Conservation (phyloP, 2,797 vertebrate species). For the Melanogrammus aeglefinus region DNA sequence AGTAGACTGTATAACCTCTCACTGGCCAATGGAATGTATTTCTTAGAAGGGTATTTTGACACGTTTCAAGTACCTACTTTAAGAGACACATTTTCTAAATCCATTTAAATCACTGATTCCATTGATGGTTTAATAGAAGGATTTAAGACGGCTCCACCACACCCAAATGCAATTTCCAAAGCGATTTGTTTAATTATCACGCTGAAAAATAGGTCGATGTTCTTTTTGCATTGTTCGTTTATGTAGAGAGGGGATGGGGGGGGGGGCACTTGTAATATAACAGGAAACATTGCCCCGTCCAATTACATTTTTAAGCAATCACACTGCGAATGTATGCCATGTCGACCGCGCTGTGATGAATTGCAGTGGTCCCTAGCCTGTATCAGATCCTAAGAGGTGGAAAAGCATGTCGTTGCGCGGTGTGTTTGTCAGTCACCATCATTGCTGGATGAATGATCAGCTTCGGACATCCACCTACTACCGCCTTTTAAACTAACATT, state of each 20-base stretch:
- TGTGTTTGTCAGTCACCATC: no score
- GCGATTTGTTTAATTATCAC: conserved; percentile 2
- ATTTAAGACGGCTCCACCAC: not conserved
- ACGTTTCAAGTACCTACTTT: not conserved
- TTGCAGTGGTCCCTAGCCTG: no score
- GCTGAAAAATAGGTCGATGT: not conserved
- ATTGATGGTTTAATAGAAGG: not conserved
- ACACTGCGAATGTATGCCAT: no score
- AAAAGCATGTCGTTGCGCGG: not conserved
- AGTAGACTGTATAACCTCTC: not conserved
- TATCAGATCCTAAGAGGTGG: no score
- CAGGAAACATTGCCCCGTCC: no score
- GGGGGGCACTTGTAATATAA: no score
- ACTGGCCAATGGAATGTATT: not conserved
- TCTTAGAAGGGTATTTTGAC: not conserved
- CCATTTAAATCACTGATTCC: not conserved
- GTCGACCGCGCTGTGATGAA: no score
- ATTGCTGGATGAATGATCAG: conserved; percentile 38
- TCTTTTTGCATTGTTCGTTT: not conserved
- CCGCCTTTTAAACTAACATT: conserved; percentile 62
- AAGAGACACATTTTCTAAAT: not conserved
- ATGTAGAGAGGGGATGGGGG: not conserved
- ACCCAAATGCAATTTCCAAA: not conserved
- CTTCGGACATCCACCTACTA: conserved; percentile 34
- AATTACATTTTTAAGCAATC: no score